phyloP scores from a whole-genome alignment of 2,113 vertebrate genomes.

The Pelvicachromis taeniatus region DNA sequence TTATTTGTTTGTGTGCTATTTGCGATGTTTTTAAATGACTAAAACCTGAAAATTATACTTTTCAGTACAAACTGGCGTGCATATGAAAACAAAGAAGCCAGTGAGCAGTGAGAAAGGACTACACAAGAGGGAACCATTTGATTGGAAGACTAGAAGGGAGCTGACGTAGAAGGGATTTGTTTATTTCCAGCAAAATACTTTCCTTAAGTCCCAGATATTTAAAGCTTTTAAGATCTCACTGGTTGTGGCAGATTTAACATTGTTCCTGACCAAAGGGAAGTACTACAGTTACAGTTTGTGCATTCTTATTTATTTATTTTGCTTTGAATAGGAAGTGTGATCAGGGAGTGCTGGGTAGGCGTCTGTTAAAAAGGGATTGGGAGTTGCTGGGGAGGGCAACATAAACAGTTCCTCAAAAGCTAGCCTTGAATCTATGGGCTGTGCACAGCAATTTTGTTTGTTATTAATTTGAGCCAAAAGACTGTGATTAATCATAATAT shows the following conservation, averaged over 20 bases:
- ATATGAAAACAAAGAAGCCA: neutral
- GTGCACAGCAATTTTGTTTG: constrained; percentile 46
- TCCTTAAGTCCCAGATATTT: neutral
- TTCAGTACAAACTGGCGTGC: neutral
- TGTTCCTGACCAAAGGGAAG: neutral
- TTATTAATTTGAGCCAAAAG: constrained; percentile 65
- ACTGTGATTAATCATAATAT: constrained; percentile 73
- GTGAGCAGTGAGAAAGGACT: neutral
- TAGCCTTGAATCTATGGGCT: constrained; percentile 37
- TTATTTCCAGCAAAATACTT: neutral
- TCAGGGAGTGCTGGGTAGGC: constrained; percentile 10
- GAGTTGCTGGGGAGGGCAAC: neutral
- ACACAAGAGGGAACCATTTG: neutral
- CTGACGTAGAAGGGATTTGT: neutral
- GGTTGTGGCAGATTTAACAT: neutral
- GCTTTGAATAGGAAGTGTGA: constrained; percentile 15
- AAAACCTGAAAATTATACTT: neutral
- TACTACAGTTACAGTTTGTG: neutral
- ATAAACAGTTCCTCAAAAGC: constrained; percentile 29
- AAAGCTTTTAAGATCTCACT: neutral
- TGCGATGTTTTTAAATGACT: neutral
- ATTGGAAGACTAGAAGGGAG: neutral
- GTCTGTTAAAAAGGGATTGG: neutral
- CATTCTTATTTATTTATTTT: neutral
- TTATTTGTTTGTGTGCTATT: neutral